Conservation (phyloP, 1,140 invertebrate genomes). For the Himalopsyche phryganea region DNA sequence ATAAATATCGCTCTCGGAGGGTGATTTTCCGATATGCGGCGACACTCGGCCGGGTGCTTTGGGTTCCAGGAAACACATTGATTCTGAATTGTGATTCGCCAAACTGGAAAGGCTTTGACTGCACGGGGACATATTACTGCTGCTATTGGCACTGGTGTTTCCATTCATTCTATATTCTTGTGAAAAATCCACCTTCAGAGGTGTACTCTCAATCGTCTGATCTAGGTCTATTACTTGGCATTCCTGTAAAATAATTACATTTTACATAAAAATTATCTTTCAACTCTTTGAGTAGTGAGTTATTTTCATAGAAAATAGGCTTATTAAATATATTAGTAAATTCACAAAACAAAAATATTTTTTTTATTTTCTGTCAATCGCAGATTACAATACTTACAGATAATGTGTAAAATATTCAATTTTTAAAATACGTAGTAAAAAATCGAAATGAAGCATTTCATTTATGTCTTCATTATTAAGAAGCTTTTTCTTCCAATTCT, state of each 20-base stretch:
- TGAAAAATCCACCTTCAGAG: background rate
- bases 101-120: background rate
- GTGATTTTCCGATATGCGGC: constrained; percentile 3
- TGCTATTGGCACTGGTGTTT: background rate
- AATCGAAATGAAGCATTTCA: no score
- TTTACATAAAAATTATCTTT: no score
- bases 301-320: no score
- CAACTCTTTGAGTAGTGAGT: no score
- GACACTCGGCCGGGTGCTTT: background rate
- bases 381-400: no score
- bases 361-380: no score
- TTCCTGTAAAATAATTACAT: constrained; percentile 8
- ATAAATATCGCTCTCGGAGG: constrained; percentile 24
- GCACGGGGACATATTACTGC: background rate
- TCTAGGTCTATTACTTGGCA: constrained; percentile 23
- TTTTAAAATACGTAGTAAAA: no score
- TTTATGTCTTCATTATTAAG: no score
- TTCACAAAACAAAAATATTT: no score
- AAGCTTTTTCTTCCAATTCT: no score
- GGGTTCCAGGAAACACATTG: background rate
- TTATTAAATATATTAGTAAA: no score
- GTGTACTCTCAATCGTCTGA: constrained; percentile 16
- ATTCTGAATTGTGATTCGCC: background rate
- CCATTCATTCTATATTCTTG: background rate
- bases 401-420: no score